Conservation (phyloP, 92 coral and sea anemone genomes). For the Umimayanthus chanpuru region DNA sequence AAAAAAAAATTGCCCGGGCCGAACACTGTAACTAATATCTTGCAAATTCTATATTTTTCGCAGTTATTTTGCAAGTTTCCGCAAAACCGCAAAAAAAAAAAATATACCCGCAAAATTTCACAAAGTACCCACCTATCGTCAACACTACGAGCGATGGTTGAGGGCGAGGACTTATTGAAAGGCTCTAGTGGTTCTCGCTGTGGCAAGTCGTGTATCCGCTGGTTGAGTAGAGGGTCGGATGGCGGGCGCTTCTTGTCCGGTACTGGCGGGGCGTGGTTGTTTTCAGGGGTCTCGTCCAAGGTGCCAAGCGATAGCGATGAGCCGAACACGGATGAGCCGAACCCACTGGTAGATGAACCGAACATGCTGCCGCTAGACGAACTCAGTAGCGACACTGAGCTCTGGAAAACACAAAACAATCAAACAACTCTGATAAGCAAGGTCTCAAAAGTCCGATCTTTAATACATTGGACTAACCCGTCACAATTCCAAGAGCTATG, state of each 20-base stretch:
- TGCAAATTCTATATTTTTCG: no score
- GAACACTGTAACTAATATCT: no score
- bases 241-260: conserved; percentile 72
- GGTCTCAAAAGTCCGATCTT: no score
- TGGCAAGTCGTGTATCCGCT: conserved; percentile 14
- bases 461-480: no score
- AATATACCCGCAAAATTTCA: neutral
- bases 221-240: conserved; percentile 52
- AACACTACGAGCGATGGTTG: neutral
- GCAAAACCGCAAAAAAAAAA: neutral
- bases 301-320: conserved; percentile 68
- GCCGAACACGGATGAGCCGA: conserved; percentile 38
- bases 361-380: conserved; percentile 31
- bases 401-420: conserved; percentile 13
- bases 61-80: no score
- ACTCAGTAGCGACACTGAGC: conserved; percentile 10
- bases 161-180: neutral
- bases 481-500: no score
- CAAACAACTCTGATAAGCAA: neutral
- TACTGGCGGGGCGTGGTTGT: conserved; percentile 73
- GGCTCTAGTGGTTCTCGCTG: conserved; percentile 2
- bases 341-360: conserved; percentile 40
- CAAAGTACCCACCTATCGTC: conserved; percentile 24
- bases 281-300: conserved; percentile 64
- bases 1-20: no score